Base-by-base conservation (phyloP, 2,888 invertebrate species). In the Panzeria rudis region DNA sequence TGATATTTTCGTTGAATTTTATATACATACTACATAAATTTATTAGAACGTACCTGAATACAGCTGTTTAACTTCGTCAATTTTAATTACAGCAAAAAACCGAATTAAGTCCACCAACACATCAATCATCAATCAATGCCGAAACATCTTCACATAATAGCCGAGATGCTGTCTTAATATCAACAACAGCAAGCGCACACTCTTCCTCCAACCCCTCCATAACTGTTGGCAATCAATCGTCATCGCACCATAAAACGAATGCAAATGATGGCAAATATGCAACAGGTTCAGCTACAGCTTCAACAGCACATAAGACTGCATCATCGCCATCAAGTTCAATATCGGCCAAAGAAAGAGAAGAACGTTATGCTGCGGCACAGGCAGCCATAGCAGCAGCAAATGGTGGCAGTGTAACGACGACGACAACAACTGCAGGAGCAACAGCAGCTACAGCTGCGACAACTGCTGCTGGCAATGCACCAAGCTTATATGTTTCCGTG, bases 401-500 rank as follows among this genome's bases (percentile, higher is more conserved):
- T 62, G 83, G 80, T 47, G 78, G 73, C n/a, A 72, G 44, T 62
- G 50, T 69, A 32, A 79, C 81, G 17, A 62, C 82, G 8, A 71
- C 73, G 8, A 5, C 83, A 47, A 25, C 81, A 50, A 8, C 35
- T 35, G 62, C 56, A 7, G 41, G 62, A n/a, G 50, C 86, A 44
- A 87, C 86, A 73, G n/a, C n/a, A n/a, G 50, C 83, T n/a, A 54
- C 71, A 35, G 80, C 80, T 15, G 17, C 64, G 2, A 47, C 72
- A 38, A 73, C 13, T 5, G 54, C 85, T 11, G 66, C 83, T 79
- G 68, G 87, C 86, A 87, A 89, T 88, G 92, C 93, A 35, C 93
- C 93, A 41, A 94, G 94, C 91, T 93, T 95, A 87, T 95, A 94
- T 69, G 95, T 95, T 23, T 95, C 95, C 29, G 95, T 95, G 86